These are phyloP conservation scores for Loripinus fragilis DNA, from an alignment of 2,888 invertebrate species.

Conservation along the genomic window DNA sequence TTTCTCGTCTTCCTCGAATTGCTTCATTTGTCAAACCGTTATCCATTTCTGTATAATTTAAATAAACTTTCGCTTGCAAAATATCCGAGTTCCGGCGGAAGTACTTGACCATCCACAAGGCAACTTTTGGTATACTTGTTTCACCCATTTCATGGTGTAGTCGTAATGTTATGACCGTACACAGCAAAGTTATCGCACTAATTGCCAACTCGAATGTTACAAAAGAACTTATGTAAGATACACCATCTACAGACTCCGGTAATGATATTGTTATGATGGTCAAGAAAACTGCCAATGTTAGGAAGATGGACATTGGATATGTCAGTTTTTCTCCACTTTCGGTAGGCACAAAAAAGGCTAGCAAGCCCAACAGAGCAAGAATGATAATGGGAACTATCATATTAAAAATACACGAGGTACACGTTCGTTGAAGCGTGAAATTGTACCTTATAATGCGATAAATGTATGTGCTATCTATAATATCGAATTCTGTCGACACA, in stretches of 20 bases:
- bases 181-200: conserved; percentile 25
- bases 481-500: conserved; percentile 5
- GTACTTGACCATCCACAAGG: conserved; percentile 16
- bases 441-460: conserved; percentile 17
- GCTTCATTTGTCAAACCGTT: background rate
- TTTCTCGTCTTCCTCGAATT: background rate
- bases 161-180: conserved; percentile 26
- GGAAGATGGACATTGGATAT: conserved; percentile 45
- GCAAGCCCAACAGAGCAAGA: conserved; percentile 33
- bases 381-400: conserved; percentile 37
- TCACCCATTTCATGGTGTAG: conserved; percentile 19
- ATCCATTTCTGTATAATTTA: background rate
- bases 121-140: background rate
- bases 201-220: conserved; percentile 38
- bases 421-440: conserved; percentile 28
- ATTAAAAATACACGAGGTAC: conserved; percentile 38
- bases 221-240: conserved; percentile 42
- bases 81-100: conserved; percentile 6
- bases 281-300: conserved; percentile 45
- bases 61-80: background rate
- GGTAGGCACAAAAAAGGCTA: conserved; percentile 39
- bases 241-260: conserved; percentile 48
- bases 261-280: conserved; percentile 37
- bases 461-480: background rate
- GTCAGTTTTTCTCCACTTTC: conserved; percentile 47